Base-by-base conservation (phyloP, 2,113 vertebrate species). In the Indicator maculatus region DNA sequence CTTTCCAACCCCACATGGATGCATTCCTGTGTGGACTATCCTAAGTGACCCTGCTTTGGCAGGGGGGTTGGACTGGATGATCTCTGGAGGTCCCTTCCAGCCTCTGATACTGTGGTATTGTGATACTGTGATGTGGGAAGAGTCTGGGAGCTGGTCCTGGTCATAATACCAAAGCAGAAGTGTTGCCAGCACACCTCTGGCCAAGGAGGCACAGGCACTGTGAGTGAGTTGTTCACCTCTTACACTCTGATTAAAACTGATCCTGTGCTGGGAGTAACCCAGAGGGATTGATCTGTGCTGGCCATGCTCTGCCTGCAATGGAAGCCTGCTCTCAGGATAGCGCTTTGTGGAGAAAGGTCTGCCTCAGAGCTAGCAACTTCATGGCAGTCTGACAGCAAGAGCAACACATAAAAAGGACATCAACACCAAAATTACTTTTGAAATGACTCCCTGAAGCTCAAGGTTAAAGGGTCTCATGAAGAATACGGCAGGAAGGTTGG, bases 151-250 rank as follows among this genome's bases (percentile, higher is more conserved):
- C 41, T 44, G 41, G 15, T 44, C 41, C 16, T 44, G 41, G 15
- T 16, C 12, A 6, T 16, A 44, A 44, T 16, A 44, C 15, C 13
- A 41, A 41, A 16, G 41, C 15, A 44, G 41, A 44, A 44, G 41
- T 16, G 41, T 44, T 44, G 15, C 41, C 41, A 44, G 41, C 41
- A 44, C 41, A 31, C 19, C 38, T 81, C 27, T 0, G 2, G 72
- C 31, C 72, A 50, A 61, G 58, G 9, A 78, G 41, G 38, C 18
- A 23, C 1, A 6, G 8, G n/a, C 38, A 23, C 38, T n/a, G 10
- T 1, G 2, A 63, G 14, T 5, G 13, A 86, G 23, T 12, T 24
- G n/a, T 31, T 23, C 24, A n/a, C 1, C 0, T 21, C 61, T 74
- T 64, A 9, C 55, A 27, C 20, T 0, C 20, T 0, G 0, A 71